Evolutionary conservation across 2,113 vertebrate species (phyloP).

Genomic region (Hyperopisus bebe): DNA sequence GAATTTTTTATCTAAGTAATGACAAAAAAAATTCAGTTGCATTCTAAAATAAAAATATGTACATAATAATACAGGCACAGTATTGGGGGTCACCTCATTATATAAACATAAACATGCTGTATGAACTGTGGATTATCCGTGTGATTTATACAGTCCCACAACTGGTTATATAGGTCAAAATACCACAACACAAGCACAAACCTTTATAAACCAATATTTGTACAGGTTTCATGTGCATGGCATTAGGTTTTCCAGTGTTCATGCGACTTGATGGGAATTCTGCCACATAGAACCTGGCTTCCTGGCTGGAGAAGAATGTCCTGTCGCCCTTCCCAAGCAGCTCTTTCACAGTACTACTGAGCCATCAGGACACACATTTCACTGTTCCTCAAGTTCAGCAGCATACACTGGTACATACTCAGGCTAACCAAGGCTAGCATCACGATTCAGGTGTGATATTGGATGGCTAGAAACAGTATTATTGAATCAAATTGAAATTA

Average conservation of each 20-base stretch:
- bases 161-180: neutral
- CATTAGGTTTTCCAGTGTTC: neutral
- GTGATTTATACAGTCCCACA: neutral
- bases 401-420: neutral
- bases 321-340: neutral
- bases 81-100: slow-evolving; percentile 5
- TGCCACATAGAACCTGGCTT: neutral
- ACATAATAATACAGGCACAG: neutral
- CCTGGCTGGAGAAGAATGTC: neutral
- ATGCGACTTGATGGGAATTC: neutral
- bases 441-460: neutral
- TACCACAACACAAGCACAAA: neutral
- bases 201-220: neutral
- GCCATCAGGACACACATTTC: neutral
- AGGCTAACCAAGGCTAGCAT: neutral
- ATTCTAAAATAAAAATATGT: neutral
- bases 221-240: neutral
- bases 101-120: neutral
- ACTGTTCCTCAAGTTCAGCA: neutral
- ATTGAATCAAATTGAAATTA: neutral
- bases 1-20: neutral
- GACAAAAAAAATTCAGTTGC: neutral
- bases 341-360: neutral
- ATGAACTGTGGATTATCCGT: neutral
- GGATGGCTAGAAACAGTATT: neutral